Conservation (phyloP, 1,140 invertebrate genomes). For the Atta cephalotes region DNA sequence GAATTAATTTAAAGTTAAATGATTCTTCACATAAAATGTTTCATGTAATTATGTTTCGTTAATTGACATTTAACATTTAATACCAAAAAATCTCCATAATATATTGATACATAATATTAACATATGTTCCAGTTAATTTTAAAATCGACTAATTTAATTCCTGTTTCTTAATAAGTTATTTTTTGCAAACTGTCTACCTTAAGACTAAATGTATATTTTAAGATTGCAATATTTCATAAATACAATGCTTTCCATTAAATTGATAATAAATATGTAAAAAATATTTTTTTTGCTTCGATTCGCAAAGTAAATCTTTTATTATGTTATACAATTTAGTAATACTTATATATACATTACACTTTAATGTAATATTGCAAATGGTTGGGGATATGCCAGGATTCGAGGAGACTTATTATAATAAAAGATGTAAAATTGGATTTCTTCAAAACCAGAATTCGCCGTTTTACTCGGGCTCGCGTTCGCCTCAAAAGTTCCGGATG, state of each 20-base stretch:
- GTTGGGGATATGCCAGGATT: slow-evolving; percentile 34
- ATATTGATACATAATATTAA: background rate
- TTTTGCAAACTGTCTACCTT: background rate
- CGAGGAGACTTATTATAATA: slow-evolving; percentile 53
- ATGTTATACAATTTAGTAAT: background rate
- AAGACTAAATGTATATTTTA: background rate
- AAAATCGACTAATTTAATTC: background rate
- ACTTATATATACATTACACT: background rate
- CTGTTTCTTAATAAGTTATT: background rate
- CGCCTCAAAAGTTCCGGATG: slow-evolving; percentile 57
- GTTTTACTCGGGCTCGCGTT: slow-evolving; percentile 46
- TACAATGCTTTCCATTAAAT: background rate
- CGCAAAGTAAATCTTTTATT: background rate
- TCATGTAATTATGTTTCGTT: background rate
- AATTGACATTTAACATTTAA: slow-evolving; percentile 17
- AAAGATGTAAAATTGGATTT: slow-evolving; percentile 65
- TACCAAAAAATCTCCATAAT: background rate
- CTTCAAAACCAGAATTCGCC: slow-evolving; percentile 56
- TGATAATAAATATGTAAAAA: background rate
- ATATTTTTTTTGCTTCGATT: background rate
- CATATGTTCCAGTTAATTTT: background rate
- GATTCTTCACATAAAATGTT: background rate
- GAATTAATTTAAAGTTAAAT: background rate
- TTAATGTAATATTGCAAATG: background rate
- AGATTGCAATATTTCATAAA: background rate